These are phyloP conservation scores for Apoda limacodes DNA, from an alignment of 2,888 invertebrate genomes.

Conservation along the genomic window DNA sequence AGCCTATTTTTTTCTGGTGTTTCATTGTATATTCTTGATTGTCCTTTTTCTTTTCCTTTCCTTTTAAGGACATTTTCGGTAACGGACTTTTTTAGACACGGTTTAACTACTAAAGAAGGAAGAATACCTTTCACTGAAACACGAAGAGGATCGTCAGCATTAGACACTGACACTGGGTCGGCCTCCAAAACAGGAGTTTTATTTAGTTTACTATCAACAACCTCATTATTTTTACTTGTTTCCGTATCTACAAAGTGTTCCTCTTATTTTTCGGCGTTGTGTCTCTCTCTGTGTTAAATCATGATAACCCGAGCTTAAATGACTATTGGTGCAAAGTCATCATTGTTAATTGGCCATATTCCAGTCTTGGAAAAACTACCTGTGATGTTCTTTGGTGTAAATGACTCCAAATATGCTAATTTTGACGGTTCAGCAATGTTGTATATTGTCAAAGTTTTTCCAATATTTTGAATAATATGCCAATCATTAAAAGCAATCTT, in stretches of 20 bases:
- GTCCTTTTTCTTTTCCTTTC: constrained; percentile 17
- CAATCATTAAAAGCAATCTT: constrained; percentile 29
- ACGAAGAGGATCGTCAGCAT: constrained; percentile 13
- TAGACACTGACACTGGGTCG: constrained; percentile 14
- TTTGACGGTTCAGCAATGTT: constrained; percentile 26
- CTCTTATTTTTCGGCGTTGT: too few relatives aligned
- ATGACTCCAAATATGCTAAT: constrained; percentile 25
- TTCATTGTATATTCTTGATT: constrained; percentile 18
- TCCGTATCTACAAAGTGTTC: too few relatives aligned
- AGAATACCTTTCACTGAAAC: constrained; percentile 9
- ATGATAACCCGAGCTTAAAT: constrained; percentile 15
- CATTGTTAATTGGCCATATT: too few relatives aligned
- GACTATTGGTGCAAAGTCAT: constrained; percentile 18
- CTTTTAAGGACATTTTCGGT: constrained; percentile 11
- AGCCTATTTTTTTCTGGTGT: constrained; percentile 21
- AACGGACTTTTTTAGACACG: constrained; percentile 18
- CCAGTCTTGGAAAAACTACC: too few relatives aligned
- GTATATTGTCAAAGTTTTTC: constrained; percentile 30
- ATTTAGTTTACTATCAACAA: too few relatives aligned
- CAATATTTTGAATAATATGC: constrained; percentile 25
- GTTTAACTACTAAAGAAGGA: constrained; percentile 16
- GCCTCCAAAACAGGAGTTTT: constrained; percentile 17
- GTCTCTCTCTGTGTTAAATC: constrained; percentile 14
- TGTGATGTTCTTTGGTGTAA: too few relatives aligned
- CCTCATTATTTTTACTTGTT: too few relatives aligned